phyloP scores from a whole-genome alignment of 2,888 invertebrate species.

The Cryptops parisi region DNA sequence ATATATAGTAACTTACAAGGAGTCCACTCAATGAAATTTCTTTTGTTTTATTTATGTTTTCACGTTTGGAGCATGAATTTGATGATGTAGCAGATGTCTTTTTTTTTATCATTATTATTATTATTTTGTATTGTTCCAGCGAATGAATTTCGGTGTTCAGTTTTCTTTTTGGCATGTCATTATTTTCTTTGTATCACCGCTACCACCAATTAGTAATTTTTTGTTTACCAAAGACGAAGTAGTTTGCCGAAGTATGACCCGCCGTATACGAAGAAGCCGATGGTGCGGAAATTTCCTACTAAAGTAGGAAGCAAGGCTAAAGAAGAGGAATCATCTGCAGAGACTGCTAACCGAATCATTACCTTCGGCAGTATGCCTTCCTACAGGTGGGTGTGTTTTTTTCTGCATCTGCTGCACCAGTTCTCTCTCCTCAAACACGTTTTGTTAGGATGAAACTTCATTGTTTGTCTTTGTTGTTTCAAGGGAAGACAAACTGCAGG shows the following conservation, averaged over 20 bases:
- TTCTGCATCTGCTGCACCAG: neutral
- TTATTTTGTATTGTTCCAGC: too few species aligned
- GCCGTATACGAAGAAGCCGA: constrained; percentile 70
- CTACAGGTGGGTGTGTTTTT: constrained; percentile 26
- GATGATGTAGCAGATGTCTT: too few species aligned
- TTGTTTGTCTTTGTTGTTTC: constrained; percentile 21
- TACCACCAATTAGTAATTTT: too few species aligned
- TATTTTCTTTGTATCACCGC: too few species aligned
- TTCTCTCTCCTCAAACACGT: neutral
- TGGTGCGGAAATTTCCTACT: constrained; percentile 44
- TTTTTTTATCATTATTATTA: too few species aligned
- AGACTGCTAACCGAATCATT: constrained; percentile 67
- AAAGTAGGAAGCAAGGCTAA: constrained; percentile 24
- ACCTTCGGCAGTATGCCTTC: constrained; percentile 53
- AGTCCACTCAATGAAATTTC: too few species aligned
- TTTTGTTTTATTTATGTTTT: too few species aligned
- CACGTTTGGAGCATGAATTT: too few species aligned
- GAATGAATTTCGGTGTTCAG: neutral
- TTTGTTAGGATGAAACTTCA: neutral
- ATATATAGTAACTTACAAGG: too few species aligned
- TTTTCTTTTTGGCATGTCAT: constrained; percentile 1
- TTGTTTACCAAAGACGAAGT: constrained; percentile 50
- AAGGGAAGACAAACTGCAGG: constrained; percentile 65
- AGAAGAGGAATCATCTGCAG: constrained; percentile 61
- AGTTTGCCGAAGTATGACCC: constrained; percentile 77